Conservation (phyloP, 2,113 vertebrate species). For the Arenaria interpres region DNA sequence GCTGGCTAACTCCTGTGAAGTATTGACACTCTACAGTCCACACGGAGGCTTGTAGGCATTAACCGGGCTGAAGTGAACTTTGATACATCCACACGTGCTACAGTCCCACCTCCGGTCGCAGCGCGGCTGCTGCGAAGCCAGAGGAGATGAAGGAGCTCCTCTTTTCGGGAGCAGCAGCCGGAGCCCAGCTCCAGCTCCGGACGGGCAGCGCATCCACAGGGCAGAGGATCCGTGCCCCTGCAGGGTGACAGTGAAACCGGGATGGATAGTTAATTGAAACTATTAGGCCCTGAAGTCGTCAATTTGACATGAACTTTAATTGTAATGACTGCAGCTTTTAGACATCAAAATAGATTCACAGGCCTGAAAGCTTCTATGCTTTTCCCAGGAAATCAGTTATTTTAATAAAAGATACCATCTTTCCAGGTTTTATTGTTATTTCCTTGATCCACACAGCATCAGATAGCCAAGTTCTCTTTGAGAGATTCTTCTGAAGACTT, state of each 20-base stretch:
- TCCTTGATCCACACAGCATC: neutral
- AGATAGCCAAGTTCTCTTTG: neutral
- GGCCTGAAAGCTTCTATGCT: neutral
- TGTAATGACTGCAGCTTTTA: neutral
- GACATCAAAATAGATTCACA: neutral
- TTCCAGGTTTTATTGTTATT: neutral
- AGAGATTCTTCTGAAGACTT: neutral
- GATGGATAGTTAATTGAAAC: neutral
- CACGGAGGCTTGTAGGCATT: neutral
- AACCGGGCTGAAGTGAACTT: neutral
- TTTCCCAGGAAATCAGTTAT: neutral
- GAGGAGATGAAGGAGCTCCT: neutral
- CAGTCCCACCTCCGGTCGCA: neutral
- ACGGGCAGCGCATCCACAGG: fast-evolving
- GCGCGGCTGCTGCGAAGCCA: fast-evolving
- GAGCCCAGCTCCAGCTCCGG: neutral
- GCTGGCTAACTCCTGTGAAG: neutral
- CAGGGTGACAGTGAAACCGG: neutral
- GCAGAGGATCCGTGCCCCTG: neutral
- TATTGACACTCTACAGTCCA: neutral
- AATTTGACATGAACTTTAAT: neutral
- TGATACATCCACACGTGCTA: neutral
- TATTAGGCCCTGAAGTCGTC: neutral
- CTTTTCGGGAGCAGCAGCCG: neutral
- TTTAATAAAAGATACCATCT: neutral